Evolutionary conservation across 2,888 invertebrate genomes (phyloP).

Genomic region (Argyresthia albistria): DNA sequence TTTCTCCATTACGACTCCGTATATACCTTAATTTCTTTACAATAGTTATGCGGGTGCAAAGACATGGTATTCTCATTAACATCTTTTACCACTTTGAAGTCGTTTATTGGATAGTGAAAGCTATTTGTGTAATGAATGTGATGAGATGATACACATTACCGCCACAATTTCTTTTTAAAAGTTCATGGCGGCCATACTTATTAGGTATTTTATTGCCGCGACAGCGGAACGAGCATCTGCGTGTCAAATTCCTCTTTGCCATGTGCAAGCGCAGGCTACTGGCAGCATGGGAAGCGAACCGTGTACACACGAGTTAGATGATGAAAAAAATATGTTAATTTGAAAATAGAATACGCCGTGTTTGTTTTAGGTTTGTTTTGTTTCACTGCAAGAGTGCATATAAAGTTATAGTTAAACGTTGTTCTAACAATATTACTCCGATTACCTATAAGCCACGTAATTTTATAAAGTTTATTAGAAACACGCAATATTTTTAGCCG

Average conservation of each 20-base stretch:
- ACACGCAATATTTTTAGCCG: too few species aligned
- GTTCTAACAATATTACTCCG: too few species aligned
- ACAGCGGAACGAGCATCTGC: conserved; percentile 64
- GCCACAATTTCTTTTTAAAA: conserved; percentile 12
- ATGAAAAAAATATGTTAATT: conserved; percentile 34
- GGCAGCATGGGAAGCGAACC: conserved; percentile 55
- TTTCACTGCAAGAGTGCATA: neutral
- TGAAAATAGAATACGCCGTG: conserved; percentile 22
- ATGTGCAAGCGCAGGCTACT: conserved; percentile 60
- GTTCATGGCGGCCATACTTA: conserved; percentile 39
- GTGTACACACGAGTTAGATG: conserved; percentile 36
- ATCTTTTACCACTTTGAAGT: too few species aligned
- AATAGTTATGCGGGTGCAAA: too few species aligned
- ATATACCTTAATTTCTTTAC: neutral
- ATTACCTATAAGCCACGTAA: too few species aligned
- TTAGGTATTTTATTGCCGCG: conserved; percentile 58
- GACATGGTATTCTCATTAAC: too few species aligned
- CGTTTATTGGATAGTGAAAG: too few species aligned
- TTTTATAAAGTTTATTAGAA: too few species aligned
- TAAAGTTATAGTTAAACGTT: too few species aligned
- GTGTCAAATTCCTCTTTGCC: conserved; percentile 67
- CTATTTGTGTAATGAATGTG: neutral
- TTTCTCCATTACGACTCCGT: neutral
- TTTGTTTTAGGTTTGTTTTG: conserved; percentile 6
- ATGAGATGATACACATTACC: conserved; percentile 4